These are phyloP conservation scores for Australoheros facetus DNA, from an alignment of 2,797 vertebrate species.

Conservation along the genomic window DNA sequence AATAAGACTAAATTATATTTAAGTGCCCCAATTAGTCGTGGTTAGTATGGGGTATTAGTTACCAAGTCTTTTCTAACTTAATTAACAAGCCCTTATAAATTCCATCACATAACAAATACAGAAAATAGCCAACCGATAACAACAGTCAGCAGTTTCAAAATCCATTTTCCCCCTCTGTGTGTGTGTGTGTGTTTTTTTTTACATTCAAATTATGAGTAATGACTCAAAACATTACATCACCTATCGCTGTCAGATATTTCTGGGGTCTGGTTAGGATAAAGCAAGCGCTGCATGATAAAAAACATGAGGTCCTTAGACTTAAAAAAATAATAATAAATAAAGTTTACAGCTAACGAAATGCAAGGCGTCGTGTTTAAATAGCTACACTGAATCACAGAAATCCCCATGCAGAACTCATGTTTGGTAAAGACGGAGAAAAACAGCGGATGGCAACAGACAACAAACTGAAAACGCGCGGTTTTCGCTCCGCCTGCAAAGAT, in stretches of 20 bases:
- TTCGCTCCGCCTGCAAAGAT: constrained; percentile 39
- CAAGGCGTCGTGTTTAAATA: not conserved
- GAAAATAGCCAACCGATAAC: not conserved
- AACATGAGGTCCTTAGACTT: not conserved
- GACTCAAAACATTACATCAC: constrained; percentile 19
- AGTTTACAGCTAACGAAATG: not conserved
- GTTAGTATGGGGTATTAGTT: not conserved
- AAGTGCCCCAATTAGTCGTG: not conserved
- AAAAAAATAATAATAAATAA: not conserved
- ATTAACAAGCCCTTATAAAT: not conserved
- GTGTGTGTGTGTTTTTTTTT: not conserved
- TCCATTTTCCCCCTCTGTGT: not conserved
- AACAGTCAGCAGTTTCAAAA: not conserved
- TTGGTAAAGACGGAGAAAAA: constrained; percentile 21
- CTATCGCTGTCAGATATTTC: not conserved
- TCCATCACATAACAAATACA: not conserved
- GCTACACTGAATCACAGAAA: not conserved
- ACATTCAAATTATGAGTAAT: constrained; percentile 18
- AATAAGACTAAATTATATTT: not conserved
- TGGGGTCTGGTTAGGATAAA: not conserved
- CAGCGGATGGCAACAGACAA: constrained; percentile 52
- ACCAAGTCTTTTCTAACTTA: not conserved
- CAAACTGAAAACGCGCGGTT: constrained; percentile 79
- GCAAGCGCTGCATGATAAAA: not conserved
- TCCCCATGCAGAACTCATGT: not conserved